Percentiles rank a stretch among this genome's conserved stretches.
Conservation (phyloP, 2,113 vertebrate genomes). For the Aldabrachelys gigantea region DNA sequence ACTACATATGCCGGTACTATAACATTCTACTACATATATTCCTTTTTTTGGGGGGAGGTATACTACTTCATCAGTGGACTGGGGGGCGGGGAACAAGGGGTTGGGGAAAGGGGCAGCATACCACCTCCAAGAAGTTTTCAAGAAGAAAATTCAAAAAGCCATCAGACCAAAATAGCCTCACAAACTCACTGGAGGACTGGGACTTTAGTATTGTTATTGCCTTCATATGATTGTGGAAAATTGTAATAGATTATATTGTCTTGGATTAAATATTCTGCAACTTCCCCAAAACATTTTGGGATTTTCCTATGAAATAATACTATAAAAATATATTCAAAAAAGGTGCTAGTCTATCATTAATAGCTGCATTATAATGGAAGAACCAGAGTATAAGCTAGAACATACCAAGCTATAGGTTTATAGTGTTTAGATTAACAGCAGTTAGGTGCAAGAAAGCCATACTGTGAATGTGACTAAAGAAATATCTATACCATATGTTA, state of each 20-base stretch:
- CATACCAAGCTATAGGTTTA: conserved; percentile 34
- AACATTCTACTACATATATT: not conserved
- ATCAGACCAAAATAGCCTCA: not conserved
- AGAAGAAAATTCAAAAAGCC: not conserved
- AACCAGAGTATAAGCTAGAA: conserved; percentile 29
- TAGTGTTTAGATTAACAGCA: conserved; percentile 52
- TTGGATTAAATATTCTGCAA: conserved; percentile 54
- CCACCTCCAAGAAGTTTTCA: not conserved
- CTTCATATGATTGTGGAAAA: conserved; percentile 11
- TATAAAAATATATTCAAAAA: conserved; percentile 18
- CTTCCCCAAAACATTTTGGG: conserved; percentile 28
- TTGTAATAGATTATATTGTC: not conserved
- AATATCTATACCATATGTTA: conserved; percentile 55
- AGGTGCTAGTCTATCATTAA: conserved; percentile 1
- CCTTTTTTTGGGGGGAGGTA: no score
- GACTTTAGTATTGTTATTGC: not conserved
- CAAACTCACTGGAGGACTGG: not conserved
- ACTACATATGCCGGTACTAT: not conserved
- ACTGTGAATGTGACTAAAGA: conserved; percentile 45
- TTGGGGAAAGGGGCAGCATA: not conserved
- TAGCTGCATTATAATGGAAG: conserved; percentile 20
- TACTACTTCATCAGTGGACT: not conserved
- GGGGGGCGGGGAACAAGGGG: no score
- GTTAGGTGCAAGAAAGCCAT: conserved; percentile 54
- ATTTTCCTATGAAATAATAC: conserved; percentile 44